Evolutionary conservation across 2,113 vertebrate species (phyloP).

Genomic region (Sinocyclocheilus anophthalmus): DNA sequence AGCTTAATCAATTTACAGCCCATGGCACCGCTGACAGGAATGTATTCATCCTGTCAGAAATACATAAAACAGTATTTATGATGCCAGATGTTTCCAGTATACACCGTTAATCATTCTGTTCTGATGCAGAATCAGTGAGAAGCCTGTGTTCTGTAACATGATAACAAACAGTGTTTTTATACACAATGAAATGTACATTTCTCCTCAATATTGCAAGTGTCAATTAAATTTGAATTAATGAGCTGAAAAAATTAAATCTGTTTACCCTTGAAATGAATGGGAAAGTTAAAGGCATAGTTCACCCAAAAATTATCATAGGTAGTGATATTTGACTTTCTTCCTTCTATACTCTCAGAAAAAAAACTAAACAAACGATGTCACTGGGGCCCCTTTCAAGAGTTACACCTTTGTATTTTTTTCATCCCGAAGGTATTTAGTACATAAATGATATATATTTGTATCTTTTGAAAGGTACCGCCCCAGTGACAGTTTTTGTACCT

Average conservation of each 20-base stretch:
- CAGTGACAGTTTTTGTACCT: too few species aligned
- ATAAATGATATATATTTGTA: too few species aligned
- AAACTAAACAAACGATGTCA: too few species aligned
- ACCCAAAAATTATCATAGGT: not conserved
- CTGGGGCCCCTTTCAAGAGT: too few species aligned
- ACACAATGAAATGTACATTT: not conserved
- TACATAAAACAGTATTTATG: conserved; percentile 42
- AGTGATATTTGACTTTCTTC: too few species aligned
- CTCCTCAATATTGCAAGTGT: not conserved
- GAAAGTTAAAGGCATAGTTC: not conserved
- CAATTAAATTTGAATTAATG: not conserved
- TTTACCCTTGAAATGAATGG: not conserved
- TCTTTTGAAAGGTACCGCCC: too few species aligned
- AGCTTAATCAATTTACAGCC: conserved; percentile 16
- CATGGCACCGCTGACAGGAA: conserved; percentile 10
- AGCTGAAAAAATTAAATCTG: not conserved
- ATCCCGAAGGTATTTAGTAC: too few species aligned
- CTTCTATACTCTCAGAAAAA: too few species aligned
- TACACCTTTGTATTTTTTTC: too few species aligned
- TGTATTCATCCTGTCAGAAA: conserved; percentile 27
- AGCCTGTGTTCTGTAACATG: not conserved
- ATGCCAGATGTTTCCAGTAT: conserved; percentile 32
- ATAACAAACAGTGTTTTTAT: not conserved
- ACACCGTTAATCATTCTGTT: conserved; percentile 17
- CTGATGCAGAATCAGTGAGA: not conserved